Evolutionary conservation across 2,888 invertebrate genomes (phyloP).

Genomic region (Laspeyria flexula): DNA sequence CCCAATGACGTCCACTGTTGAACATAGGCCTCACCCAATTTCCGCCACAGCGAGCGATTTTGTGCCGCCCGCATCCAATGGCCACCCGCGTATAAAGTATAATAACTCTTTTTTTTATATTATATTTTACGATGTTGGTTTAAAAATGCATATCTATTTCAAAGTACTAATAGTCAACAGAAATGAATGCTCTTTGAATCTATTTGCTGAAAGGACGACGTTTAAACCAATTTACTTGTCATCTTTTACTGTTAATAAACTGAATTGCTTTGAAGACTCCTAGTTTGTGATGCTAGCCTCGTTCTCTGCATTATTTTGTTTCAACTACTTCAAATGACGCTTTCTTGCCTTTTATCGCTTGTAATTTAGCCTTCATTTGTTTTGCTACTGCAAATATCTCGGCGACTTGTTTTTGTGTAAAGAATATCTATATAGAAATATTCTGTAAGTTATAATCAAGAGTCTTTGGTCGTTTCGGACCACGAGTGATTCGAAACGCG

Average conservation of each 20-base stretch:
- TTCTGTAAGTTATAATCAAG: too few species aligned
- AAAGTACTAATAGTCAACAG: neutral
- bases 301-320: conserved; percentile 15
- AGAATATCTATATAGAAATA: too few species aligned
- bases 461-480: too few species aligned
- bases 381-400: neutral
- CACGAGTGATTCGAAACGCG: too few species aligned
- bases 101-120: too few species aligned
- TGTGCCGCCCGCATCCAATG: too few species aligned
- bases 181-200: conserved; percentile 1
- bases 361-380: conserved; percentile 9
- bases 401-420: neutral
- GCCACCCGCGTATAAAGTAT: too few species aligned
- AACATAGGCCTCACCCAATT: too few species aligned
- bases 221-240: conserved; percentile 44
- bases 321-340: neutral
- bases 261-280: conserved; percentile 28
- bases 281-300: conserved; percentile 5
- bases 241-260: conserved; percentile 42
- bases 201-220: conserved; percentile 20
- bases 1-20: too few species aligned
- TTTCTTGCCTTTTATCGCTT: conserved; percentile 1
- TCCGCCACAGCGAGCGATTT: too few species aligned
- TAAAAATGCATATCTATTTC: too few species aligned
- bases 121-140: too few species aligned